Base-by-base conservation (phyloP, 2,888 invertebrate genomes). In the Halictus ligatus region DNA sequence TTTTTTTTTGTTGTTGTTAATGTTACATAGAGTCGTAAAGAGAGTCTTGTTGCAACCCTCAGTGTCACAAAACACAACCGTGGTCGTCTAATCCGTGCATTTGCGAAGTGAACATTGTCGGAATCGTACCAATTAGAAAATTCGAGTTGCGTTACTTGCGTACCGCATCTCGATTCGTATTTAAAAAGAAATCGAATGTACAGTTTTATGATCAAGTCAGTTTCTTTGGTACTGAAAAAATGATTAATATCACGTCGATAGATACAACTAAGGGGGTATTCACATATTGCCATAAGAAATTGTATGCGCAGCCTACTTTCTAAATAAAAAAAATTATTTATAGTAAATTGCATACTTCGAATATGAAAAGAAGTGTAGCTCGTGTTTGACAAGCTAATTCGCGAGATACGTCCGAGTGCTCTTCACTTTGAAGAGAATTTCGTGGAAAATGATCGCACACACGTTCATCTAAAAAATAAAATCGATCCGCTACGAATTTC, bases 181-280 rank as follows among this genome's bases (percentile, higher is more conserved):
- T 83, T 79, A 87, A 69, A 81, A 87, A 85, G 83, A 80, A 90
- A 88, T 82, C 80, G 78, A 86, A 84, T 78, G 81, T 83, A 76
- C 72, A 83, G 76, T 75, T 86, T 89, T 78, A 76, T 72, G 79
- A 75, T 89, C 81, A 83, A 83, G 72, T 86, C 83, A 88, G 88
- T 87, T 89, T 92, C 91, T 92, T 92, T 92, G 92, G 91, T 92
- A 92, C 88, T 87, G 88, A 88, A 89, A 58, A 87, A 80, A 88
- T 89, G 87, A 86, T 81, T 83, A 79, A 83, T 87, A 73, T 74
- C 83, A 82, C 87, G 81, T 83, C 84, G 85, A 89, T 89, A 88
- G 80, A 87, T 85, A 85, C 60, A 78, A 81, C 83, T 85, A 89
- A 83, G 78, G 60, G 75, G 64, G 72, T 87, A 87, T 85, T 75